phyloP scores from a whole-genome alignment of 2,113 vertebrate genomes.

The Chaetura pelagica region DNA sequence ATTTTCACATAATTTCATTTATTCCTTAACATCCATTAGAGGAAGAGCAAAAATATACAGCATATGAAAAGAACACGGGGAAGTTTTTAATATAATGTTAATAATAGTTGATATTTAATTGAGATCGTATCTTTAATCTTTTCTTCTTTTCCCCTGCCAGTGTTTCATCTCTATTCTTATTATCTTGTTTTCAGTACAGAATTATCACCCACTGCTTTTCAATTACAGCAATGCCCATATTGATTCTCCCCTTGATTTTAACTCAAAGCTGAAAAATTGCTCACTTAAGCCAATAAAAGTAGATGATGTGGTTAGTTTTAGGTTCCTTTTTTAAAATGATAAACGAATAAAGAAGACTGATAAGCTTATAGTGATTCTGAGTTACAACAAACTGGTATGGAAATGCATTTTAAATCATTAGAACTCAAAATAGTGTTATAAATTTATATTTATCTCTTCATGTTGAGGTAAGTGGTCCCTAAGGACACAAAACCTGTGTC shows the following conservation, averaged over 20 bases:
- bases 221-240: conserved; percentile 81
- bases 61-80: conserved; percentile 55
- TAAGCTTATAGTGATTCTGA: conserved; percentile 55
- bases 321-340: conserved; percentile 56
- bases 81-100: conserved; percentile 73
- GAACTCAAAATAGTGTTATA: conserved; percentile 55
- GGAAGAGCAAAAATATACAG: conserved; percentile 47
- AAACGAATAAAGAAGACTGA: conserved; percentile 58
- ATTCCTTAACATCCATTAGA: conserved; percentile 61
- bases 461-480: background rate
- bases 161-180: conserved; percentile 78
- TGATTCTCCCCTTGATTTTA: conserved; percentile 81
- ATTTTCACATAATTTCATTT: conserved; percentile 67
- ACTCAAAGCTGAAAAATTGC: conserved; percentile 81
- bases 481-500: background rate
- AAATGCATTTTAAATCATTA: conserved; percentile 74
- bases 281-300: conserved; percentile 76
- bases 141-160: conserved; percentile 70
- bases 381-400: conserved; percentile 42
- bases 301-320: conserved; percentile 66
- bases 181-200: conserved; percentile 80
- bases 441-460: conserved; percentile 36
- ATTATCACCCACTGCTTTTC: conserved; percentile 85
- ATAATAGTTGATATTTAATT: conserved; percentile 79
- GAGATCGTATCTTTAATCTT: conserved; percentile 80